Base-by-base conservation (phyloP, 2,113 vertebrate genomes). In the Thamnaconus septentrionalis region DNA sequence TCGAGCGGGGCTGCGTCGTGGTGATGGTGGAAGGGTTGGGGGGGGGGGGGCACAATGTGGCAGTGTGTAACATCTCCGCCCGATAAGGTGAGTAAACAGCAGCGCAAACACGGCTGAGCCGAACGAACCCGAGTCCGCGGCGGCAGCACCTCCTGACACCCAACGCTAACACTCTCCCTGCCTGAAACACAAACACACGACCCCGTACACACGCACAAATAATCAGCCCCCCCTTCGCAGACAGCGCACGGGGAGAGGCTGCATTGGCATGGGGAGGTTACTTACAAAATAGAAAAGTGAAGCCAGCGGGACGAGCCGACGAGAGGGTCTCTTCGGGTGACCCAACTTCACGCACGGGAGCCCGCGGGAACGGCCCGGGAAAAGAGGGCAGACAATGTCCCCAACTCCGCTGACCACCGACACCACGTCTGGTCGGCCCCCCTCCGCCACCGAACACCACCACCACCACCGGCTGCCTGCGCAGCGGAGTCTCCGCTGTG, bases 401-500 rank as follows among this genome's bases (percentile, higher is more conserved):
- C 42, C 60, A 75, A 87, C 66, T 84, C 79, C 78, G 59, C 80
- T 82, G 88, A 85, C 83, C 79, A 79, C 72, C 73, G 78, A 64
- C 74, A 68, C 66, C 55, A 57, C 62, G 82, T 61, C 64, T 75
- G 68, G 47, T 48, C 66, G 70, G 61, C 31, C 73, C 73, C 48
- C 48, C 18, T 31, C 18, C 18, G 18, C 18, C 18, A 31, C 18
- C 18, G 18, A 31, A 31, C 18, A 31, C 18, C 18, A 31, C 52
- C 52, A 53, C 18, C 18, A 31, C 18, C 18, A 31, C n/a, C 78
- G 66, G 85, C 85, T 85, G 86, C 73, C 71, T 81, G 83, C 89
- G 84, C 85, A 78, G 85, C 85, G 65, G 84, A 89, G 83, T 82
- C 83, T 76, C 79, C 81, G 75, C 81, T 69, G 57, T 78, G 60